These are phyloP conservation scores for Bos javanicus DNA, from an alignment of 2,113 vertebrate species.

Conservation along the genomic window DNA sequence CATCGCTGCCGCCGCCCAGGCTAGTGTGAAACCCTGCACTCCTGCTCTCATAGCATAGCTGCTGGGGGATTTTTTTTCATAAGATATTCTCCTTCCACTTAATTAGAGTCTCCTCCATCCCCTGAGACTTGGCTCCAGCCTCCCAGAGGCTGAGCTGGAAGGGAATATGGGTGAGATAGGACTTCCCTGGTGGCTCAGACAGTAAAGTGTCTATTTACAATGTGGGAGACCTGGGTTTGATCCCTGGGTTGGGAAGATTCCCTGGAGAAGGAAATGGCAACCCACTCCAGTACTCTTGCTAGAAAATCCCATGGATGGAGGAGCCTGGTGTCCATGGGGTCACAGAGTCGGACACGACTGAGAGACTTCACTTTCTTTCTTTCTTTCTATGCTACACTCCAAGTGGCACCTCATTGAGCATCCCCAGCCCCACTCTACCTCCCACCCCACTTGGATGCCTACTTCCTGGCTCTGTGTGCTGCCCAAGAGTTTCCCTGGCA, in stretches of 20 bases:
- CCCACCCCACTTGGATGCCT: not conserved
- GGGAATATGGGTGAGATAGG: not conserved
- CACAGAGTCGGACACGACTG: no score
- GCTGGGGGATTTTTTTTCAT: not conserved
- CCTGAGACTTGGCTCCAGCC: not conserved
- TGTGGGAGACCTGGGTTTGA: no score
- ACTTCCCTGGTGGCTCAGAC: no score
- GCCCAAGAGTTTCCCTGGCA: not conserved
- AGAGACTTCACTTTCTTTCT: no score
- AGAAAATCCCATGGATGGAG: no score
- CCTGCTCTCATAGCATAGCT: not conserved
- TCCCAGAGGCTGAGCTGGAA: not conserved
- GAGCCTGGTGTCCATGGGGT: no score
- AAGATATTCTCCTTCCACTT: not conserved
- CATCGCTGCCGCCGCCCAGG: accelerated
- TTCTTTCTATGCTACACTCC: no score
- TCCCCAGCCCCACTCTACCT: not conserved
- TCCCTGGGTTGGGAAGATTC: no score
- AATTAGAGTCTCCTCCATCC: not conserved
- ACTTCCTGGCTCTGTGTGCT: accelerated
- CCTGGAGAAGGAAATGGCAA: no score
- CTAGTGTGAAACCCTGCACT: not conserved
- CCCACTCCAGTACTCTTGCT: no score
- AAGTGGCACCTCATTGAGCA: not conserved
- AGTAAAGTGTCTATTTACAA: no score